Conservation (phyloP, 2,888 invertebrate genomes). For the Neuroscelio doddi region DNA sequence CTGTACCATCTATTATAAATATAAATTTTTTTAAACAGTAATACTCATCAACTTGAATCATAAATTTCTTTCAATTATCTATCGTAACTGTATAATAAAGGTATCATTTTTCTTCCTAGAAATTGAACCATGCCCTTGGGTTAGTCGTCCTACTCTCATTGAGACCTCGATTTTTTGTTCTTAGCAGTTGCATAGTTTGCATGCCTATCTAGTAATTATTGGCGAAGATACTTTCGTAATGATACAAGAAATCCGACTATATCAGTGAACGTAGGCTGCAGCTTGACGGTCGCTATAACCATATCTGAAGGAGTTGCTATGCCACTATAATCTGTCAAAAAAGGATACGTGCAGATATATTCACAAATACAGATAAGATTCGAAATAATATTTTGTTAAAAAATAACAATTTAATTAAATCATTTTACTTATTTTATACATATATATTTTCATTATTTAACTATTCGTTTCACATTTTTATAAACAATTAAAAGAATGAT, state of each 20-base stretch:
- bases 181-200: slow-evolving; percentile 36
- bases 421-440: background rate
- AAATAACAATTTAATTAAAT: background rate
- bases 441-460: background rate
- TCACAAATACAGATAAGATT: background rate
- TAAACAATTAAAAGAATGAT: background rate
- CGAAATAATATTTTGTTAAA: background rate
- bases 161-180: slow-evolving; percentile 34
- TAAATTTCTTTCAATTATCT: no score
- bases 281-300: slow-evolving; percentile 22
- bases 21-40: no score
- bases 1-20: no score
- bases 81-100: slow-evolving; percentile 15
- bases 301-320: slow-evolving; percentile 27
- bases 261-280: slow-evolving; percentile 42
- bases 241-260: slow-evolving; percentile 37
- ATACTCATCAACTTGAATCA: no score
- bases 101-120: slow-evolving; percentile 36
- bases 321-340: slow-evolving; percentile 21
- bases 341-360: slow-evolving; percentile 6
- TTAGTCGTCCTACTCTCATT: slow-evolving; percentile 34
- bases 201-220: slow-evolving; percentile 32
- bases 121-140: slow-evolving; percentile 42
- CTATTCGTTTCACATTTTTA: background rate
- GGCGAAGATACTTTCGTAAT: slow-evolving; percentile 42